Conservation (phyloP, 2,113 vertebrate species). For the Passerina amoena region DNA sequence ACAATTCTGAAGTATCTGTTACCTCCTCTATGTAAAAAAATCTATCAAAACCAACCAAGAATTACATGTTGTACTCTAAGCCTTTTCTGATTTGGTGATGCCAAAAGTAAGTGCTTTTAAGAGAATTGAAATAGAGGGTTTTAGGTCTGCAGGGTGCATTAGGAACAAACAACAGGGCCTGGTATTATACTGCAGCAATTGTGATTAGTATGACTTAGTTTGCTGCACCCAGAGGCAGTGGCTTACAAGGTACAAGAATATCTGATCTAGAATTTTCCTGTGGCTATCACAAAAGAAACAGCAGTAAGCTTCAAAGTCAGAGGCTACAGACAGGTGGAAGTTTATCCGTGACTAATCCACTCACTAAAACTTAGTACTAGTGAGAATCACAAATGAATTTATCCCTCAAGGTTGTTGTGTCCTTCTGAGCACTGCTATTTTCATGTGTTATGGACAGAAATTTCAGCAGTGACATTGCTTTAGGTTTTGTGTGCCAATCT, state of each 20-base stretch:
- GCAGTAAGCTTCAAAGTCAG: background rate
- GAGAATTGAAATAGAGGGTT: background rate
- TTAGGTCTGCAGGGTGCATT: background rate
- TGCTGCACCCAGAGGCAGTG: background rate
- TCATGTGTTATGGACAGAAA: background rate
- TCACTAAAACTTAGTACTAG: background rate
- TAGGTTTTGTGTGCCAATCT: background rate
- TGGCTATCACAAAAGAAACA: background rate
- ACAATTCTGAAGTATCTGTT: slow-evolving; percentile 56
- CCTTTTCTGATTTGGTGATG: background rate
- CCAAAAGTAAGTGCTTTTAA: slow-evolving; percentile 23
- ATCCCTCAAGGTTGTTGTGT: background rate
- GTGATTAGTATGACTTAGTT: background rate
- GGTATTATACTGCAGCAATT: background rate
- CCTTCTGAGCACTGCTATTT: background rate
- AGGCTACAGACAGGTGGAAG: background rate
- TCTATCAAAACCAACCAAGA: background rate
- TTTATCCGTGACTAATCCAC: background rate
- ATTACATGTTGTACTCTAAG: slow-evolving; percentile 1
- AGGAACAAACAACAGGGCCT: background rate
- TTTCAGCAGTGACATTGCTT: background rate
- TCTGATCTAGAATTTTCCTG: background rate
- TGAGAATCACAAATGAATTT: background rate
- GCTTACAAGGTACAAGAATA: background rate
- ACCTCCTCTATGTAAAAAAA: slow-evolving; percentile 10